A percentile compares a stretch with the other conserved stretches of the same genome.
Conservation (phyloP, 2,888 invertebrate genomes). For the Melieria crassipennis region DNA sequence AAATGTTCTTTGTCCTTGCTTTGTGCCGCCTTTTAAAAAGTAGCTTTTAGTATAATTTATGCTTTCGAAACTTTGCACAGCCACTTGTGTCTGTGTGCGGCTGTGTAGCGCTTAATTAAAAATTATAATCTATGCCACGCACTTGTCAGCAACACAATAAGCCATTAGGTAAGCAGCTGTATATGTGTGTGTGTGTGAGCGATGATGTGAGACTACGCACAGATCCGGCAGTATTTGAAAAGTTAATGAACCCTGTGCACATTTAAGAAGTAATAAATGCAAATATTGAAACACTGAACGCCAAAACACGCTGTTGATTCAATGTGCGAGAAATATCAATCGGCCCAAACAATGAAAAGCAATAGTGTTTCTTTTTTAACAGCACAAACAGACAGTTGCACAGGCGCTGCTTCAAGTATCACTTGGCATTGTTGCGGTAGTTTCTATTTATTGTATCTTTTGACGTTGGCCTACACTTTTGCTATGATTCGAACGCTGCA, state of each 20-base stretch:
- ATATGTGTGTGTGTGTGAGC: neutral
- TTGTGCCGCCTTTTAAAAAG: no score
- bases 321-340: no score
- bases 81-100: neutral
- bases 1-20: no score
- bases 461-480: neutral
- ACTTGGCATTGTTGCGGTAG: slow-evolving; percentile 58
- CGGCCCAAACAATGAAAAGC: no score
- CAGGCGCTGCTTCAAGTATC: slow-evolving; percentile 53
- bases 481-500: no score
- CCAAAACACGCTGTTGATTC: no score
- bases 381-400: no score
- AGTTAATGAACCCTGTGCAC: slow-evolving; percentile 27
- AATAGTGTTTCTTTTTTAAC: no score
- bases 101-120: slow-evolving; percentile 3
- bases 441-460: slow-evolving; percentile 38
- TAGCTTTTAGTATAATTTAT: neutral
- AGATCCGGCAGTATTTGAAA: neutral
- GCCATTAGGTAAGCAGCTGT: slow-evolving; percentile 7
- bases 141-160: slow-evolving; percentile 11
- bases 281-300: no score
- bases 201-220: neutral
- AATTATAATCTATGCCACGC: slow-evolving; percentile 24
- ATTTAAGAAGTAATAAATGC: slow-evolving; percentile 10
- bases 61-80: neutral